Percentiles rank a stretch among this genome's conserved stretches.
Conservation (phyloP, 1,140 invertebrate species). For the Saccostrea cuccullata region DNA sequence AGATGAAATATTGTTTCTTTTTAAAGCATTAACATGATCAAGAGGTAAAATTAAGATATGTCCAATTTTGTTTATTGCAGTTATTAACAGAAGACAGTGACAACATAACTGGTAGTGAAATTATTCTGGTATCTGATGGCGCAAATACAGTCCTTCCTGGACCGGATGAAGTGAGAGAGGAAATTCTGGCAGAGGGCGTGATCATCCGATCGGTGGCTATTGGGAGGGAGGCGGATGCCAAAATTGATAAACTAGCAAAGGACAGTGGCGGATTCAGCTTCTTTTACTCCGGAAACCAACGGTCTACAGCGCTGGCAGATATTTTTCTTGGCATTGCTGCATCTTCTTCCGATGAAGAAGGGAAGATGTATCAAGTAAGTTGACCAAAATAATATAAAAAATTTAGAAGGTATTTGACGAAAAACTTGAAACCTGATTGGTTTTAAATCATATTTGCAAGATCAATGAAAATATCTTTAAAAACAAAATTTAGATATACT, state of each 20-base stretch:
- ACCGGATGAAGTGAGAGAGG: neutral
- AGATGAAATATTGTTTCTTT: no score
- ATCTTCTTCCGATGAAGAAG: neutral
- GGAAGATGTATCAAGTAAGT: constrained; percentile 5
- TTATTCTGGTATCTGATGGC: constrained; percentile 29
- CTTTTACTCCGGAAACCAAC: constrained; percentile 15
- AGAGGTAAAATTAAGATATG: no score
- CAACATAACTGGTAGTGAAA: neutral
- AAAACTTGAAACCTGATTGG: no score
- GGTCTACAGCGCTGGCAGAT: constrained; percentile 4
- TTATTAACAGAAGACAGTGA: neutral
- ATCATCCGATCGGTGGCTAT: constrained; percentile 6
- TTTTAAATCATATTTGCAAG: no score
- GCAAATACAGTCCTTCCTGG: neutral
- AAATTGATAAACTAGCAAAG: neutral
- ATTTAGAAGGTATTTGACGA: no score
- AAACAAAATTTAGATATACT: neutral
- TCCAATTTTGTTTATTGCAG: neutral
- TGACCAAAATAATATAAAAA: no score
- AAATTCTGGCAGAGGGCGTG: neutral
- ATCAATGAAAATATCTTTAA: no score
- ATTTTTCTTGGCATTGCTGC: neutral
- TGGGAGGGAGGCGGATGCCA: neutral
- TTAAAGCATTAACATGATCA: no score
- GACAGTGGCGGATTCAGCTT: constrained; percentile 29